These are phyloP conservation scores for Tadarida brasiliensis DNA, from an alignment of 2,797 vertebrate species.

Conservation along the genomic window DNA sequence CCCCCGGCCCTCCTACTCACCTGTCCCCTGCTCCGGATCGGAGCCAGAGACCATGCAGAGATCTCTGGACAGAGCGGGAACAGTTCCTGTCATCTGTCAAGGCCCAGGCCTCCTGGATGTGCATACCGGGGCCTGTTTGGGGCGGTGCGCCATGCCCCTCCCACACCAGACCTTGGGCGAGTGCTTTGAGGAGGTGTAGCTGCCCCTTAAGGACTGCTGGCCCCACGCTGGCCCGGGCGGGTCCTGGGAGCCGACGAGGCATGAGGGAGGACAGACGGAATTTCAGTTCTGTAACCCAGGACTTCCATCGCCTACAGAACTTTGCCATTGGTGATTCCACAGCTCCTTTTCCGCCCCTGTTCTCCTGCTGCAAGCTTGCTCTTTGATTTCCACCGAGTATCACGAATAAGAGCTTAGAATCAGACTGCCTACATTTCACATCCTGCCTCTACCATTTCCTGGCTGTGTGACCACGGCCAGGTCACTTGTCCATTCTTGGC, in stretches of 20 bases:
- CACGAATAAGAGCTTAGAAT: neutral
- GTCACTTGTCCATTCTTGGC: neutral
- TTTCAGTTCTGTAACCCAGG: neutral
- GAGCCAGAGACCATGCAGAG: constrained; percentile 13
- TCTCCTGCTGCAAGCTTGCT: neutral
- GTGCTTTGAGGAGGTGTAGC: neutral
- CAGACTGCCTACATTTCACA: neutral
- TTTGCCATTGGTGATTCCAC: neutral
- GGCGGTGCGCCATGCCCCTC: neutral
- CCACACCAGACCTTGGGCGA: neutral
- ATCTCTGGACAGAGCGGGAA: neutral
- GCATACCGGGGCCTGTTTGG: neutral
- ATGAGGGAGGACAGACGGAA: neutral
- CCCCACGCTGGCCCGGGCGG: neutral
- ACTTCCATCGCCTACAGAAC: neutral
- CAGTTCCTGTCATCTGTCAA: neutral
- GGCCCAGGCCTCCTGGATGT: neutral
- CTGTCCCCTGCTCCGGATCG: neutral
- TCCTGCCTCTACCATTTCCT: neutral
- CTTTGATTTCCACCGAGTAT: neutral
- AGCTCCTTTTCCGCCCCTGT: neutral
- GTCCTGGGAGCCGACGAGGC: neutral
- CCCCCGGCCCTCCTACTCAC: neutral
- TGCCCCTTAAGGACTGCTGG: neutral
- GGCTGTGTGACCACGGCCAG: neutral